Percentiles rank a stretch among this genome's conserved stretches.
phyloP scores from a whole-genome alignment of 2,888 invertebrate species.

The Busseola fusca region DNA sequence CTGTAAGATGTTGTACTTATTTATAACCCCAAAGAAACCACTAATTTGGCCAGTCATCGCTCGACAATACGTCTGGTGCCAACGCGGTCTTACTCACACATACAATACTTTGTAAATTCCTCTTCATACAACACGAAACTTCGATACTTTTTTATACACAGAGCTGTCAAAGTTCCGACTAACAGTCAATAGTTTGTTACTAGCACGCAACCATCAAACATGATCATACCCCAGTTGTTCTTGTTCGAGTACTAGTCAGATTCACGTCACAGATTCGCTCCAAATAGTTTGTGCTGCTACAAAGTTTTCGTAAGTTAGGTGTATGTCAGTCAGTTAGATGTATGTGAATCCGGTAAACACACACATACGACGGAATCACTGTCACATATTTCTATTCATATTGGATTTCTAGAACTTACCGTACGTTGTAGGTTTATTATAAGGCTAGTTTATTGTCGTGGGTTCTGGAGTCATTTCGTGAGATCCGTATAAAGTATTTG shows the following conservation, averaged over 20 bases:
- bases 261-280: conserved; percentile 35
- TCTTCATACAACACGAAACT: background rate
- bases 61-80: too few relatives aligned
- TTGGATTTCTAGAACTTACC: background rate
- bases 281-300: conserved; percentile 39
- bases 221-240: conserved; percentile 43
- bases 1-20: too few relatives aligned
- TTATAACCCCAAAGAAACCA: background rate
- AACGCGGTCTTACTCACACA: background rate
- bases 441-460: background rate
- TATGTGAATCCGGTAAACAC: conserved; percentile 6
- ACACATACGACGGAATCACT: background rate
- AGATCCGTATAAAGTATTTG: background rate
- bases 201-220: conserved; percentile 35
- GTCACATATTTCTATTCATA: background rate
- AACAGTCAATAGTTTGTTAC: conserved; percentile 11
- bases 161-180: conserved; percentile 2
- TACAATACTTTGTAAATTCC: conserved; percentile 3
- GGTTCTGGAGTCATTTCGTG: background rate
- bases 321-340: conserved; percentile 45
- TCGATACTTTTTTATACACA: background rate
- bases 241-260: conserved; percentile 41
- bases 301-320: conserved; percentile 49
- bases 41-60: too few relatives aligned
- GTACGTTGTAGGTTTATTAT: background rate